Evolutionary conservation across 2,113 vertebrate genomes (phyloP).

Genomic region (Amblyopsis rosae): DNA sequence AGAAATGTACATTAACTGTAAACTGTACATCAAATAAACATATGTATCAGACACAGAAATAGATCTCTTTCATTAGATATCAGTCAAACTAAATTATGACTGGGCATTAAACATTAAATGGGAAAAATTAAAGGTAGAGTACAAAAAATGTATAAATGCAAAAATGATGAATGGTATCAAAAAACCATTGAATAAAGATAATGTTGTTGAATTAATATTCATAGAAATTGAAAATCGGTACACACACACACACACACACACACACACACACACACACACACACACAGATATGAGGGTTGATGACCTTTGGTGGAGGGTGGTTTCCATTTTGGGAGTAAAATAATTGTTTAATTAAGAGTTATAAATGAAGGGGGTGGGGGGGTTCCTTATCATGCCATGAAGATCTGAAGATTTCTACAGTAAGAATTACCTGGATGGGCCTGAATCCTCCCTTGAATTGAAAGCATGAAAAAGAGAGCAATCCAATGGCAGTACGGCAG

Average conservation of each 20-base stretch:
- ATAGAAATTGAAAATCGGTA: too few relatives aligned
- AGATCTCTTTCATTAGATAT: slow-evolving; percentile 38
- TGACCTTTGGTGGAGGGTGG: not conserved
- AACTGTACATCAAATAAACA: not conserved
- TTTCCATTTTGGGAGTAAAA: not conserved
- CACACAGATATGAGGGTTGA: not conserved
- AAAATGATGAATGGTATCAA: too few relatives aligned
- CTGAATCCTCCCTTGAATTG: slow-evolving; percentile 99
- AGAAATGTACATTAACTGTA: too few relatives aligned
- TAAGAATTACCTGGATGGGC: slow-evolving; percentile 83
- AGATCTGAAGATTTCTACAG: slow-evolving; percentile 50
- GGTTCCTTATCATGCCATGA: slow-evolving; percentile 74
- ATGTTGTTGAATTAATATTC: too few relatives aligned
- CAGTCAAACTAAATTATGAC: slow-evolving; percentile 27
- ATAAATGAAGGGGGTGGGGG: slow-evolving; percentile 29
- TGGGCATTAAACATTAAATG: slow-evolving; percentile 19
- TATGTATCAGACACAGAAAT: not conserved
- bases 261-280: too few relatives aligned
- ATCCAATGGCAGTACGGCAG: slow-evolving; percentile 82
- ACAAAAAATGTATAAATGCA: not conserved
- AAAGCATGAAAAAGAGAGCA: slow-evolving; percentile 97
- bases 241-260: too few relatives aligned
- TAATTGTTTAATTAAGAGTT: not conserved
- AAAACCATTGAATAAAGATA: too few relatives aligned
- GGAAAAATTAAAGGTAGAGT: slow-evolving; percentile 22